Conservation (phyloP, 2,113 vertebrate species). For the Microcebus jonahi region DNA sequence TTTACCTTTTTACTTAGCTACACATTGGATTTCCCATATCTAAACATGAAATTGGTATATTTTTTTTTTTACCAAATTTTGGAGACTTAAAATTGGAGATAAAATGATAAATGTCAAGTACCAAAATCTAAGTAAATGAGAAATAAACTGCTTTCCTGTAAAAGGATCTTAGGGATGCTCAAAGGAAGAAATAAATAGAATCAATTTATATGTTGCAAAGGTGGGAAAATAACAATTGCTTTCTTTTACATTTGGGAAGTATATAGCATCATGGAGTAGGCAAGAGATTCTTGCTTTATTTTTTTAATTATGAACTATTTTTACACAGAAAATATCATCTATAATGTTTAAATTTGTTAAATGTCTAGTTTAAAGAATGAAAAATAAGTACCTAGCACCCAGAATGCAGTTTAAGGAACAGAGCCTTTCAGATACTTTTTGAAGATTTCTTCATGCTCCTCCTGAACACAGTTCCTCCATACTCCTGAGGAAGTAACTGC, state of each 20-base stretch:
- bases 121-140: neutral
- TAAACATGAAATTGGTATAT: neutral
- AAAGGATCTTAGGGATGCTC: neutral
- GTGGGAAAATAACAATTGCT: neutral
- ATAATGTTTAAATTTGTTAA: neutral
- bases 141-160: neutral
- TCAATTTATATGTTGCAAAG: neutral
- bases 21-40: constrained; percentile 5
- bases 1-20: neutral
- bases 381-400: neutral
- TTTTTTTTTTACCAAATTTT: neutral
- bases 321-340: neutral
- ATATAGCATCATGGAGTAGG: neutral
- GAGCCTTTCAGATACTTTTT: neutral
- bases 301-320: neutral
- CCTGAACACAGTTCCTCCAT: neutral
- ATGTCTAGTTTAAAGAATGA: neutral
- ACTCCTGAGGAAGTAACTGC: neutral
- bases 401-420: neutral
- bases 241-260: neutral
- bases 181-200: neutral
- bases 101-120: neutral
- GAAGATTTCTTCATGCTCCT: neutral
- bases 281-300: neutral
- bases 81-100: neutral